Evolutionary conservation across 2,113 vertebrate genomes (phyloP).

Genomic region (Syngnathus scovelli): DNA sequence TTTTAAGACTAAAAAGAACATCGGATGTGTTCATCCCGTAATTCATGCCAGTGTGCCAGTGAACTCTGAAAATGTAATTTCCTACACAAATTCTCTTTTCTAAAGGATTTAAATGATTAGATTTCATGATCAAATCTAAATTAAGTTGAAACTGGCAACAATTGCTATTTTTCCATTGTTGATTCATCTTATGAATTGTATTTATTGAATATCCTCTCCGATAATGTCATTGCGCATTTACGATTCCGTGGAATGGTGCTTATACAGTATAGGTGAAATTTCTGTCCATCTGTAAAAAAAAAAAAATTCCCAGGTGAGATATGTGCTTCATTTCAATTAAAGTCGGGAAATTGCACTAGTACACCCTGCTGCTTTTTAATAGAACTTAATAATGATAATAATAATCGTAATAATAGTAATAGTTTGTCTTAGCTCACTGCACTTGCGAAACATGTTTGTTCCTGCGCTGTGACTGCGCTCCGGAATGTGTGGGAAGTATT

Average conservation of each 20-base stretch:
- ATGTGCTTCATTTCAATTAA: not conserved
- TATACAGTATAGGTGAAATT: not conserved
- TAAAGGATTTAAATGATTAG: no score
- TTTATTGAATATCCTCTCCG: not conserved
- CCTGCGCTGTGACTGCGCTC: not conserved
- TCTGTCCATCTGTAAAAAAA: no score
- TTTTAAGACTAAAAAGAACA: not conserved
- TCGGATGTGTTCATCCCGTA: no score
- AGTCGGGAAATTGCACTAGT: not conserved
- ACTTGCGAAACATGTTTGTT: constrained; percentile 15
- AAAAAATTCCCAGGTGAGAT: not conserved
- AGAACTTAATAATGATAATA: not conserved
- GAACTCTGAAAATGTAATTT: no score
- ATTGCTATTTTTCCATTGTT: not conserved
- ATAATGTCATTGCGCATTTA: no score
- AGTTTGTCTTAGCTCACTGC: not conserved
- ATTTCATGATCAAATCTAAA: not conserved
- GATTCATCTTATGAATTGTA: not conserved
- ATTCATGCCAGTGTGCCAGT: no score
- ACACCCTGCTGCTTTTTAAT: not conserved
- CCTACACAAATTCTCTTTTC: no score
- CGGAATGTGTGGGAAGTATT: not conserved
- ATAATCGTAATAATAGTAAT: not conserved
- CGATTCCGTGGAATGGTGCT: no score
- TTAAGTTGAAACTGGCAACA: not conserved